Percentiles rank a stretch among this genome's conserved stretches.
Evolutionary conservation across 2,113 vertebrate species (phyloP).

Genomic region (Oxyruncus cristatus): DNA sequence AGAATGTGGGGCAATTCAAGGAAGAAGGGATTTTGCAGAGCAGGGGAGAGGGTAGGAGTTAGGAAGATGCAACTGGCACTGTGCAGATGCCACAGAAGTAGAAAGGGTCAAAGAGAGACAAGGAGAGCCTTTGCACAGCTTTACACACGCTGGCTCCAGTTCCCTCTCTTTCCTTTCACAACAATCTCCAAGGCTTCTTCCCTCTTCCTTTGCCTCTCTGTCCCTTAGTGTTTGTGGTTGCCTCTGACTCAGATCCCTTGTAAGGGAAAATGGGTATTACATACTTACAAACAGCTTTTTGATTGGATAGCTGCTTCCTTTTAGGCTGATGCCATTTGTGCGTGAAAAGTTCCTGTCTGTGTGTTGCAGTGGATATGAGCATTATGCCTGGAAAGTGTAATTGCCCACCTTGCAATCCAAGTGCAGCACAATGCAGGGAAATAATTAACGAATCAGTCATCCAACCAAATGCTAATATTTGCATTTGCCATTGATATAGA

Average conservation of each 20-base stretch:
- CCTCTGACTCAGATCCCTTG: neutral
- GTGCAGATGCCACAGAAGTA: neutral
- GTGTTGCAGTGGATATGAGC: neutral
- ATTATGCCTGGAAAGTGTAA: neutral
- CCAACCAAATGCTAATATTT: constrained; percentile 12
- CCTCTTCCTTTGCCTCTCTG: neutral
- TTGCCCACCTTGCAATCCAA: neutral
- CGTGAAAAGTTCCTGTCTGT: neutral
- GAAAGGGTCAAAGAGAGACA: neutral
- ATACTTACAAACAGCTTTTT: neutral
- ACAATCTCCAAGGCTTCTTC: neutral
- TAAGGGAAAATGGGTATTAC: neutral
- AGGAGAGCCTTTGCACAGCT: neutral
- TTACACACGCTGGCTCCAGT: neutral
- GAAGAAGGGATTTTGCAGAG: neutral
- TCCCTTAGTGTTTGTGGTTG: neutral
- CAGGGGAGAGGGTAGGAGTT: neutral
- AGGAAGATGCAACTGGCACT: neutral
- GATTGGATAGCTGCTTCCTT: neutral
- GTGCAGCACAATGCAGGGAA: neutral
- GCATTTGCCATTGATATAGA: neutral
- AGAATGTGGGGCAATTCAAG: neutral
- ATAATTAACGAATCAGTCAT: neutral
- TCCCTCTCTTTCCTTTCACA: neutral
- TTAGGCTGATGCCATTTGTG: neutral